Percentiles rank a stretch among this genome's conserved stretches.
Conservation (phyloP, 2,888 invertebrate genomes). For the Sinohyriopsis cumingii region DNA sequence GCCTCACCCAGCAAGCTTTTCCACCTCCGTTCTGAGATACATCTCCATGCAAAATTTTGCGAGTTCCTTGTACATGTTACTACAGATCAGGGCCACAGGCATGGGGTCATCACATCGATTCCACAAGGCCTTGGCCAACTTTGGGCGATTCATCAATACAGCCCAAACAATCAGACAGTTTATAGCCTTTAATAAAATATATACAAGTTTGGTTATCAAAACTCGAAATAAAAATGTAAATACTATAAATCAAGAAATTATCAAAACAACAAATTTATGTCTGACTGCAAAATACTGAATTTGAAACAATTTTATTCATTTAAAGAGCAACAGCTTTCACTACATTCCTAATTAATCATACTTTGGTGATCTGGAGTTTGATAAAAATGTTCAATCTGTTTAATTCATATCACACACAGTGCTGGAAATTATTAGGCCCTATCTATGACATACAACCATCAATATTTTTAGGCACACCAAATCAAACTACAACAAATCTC, state of each 20-base stretch:
- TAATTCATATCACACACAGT: too few relatives aligned
- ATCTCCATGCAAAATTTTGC: constrained; percentile 59
- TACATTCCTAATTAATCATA: too few relatives aligned
- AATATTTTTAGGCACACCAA: too few relatives aligned
- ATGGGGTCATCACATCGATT: constrained; percentile 68
- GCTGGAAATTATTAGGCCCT: too few relatives aligned
- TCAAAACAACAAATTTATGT: neutral
- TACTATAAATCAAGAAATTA: neutral
- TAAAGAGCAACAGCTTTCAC: too few relatives aligned
- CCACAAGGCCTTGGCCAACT: constrained; percentile 68
- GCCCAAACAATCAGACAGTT: constrained; percentile 68
- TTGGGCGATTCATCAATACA: constrained; percentile 62
- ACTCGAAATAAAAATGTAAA: neutral
- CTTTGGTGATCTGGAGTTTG: too few relatives aligned
- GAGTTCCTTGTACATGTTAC: constrained; percentile 60
- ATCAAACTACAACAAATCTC: too few relatives aligned
- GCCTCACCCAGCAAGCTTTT: constrained; percentile 57
- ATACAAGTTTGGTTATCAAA: neutral
- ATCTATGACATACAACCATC: too few relatives aligned
- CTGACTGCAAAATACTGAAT: neutral
- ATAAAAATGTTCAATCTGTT: too few relatives aligned
- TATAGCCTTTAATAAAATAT: constrained; percentile 50
- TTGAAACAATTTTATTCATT: too few relatives aligned
- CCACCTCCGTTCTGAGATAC: constrained; percentile 55
- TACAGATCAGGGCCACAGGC: constrained; percentile 66